Evolutionary conservation across 2,113 vertebrate species (phyloP).

Genomic region (Sarotherodon lohbergeri): DNA sequence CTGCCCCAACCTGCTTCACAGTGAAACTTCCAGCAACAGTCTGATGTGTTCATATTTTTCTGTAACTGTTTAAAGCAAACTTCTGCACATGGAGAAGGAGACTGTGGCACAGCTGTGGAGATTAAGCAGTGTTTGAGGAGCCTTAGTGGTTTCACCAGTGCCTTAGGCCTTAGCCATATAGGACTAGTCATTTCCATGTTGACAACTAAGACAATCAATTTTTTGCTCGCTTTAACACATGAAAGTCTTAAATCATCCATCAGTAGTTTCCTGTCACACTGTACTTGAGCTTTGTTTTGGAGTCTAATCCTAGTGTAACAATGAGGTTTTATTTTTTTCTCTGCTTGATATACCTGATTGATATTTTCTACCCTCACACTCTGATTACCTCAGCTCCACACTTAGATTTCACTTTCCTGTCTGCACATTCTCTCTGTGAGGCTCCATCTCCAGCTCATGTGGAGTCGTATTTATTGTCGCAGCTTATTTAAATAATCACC

Average conservation of each 20-base stretch:
- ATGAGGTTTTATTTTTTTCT: neutral
- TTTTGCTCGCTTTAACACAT: conserved; percentile 20
- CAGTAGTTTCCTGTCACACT: conserved; percentile 1
- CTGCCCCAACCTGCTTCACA: conserved; percentile 14
- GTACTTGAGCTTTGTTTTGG: conserved; percentile 41
- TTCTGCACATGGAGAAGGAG: conserved; percentile 9
- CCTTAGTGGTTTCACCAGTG: neutral
- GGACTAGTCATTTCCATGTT: conserved; percentile 21
- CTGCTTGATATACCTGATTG: neutral
- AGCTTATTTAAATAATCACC: conserved; percentile 73
- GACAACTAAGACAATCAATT: conserved; percentile 29
- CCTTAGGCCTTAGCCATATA: conserved; percentile 17
- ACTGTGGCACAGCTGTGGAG: conserved; percentile 31
- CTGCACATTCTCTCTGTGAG: conserved; percentile 7
- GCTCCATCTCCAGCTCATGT: conserved; percentile 32
- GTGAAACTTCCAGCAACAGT: conserved; percentile 40
- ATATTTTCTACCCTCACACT: conserved; percentile 28
- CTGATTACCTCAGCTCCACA: conserved; percentile 8
- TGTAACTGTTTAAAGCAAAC: conserved; percentile 47
- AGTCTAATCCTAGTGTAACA: conserved; percentile 29
- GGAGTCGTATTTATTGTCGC: conserved; percentile 56
- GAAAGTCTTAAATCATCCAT: conserved; percentile 26
- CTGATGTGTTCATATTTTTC: conserved; percentile 35
- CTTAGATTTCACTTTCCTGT: conserved; percentile 27
- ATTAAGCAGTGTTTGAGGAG: conserved; percentile 27